Percentiles rank a stretch among this genome's conserved stretches.
Conservation (phyloP, 2,113 vertebrate genomes). For the Dicentrarchus labrax region DNA sequence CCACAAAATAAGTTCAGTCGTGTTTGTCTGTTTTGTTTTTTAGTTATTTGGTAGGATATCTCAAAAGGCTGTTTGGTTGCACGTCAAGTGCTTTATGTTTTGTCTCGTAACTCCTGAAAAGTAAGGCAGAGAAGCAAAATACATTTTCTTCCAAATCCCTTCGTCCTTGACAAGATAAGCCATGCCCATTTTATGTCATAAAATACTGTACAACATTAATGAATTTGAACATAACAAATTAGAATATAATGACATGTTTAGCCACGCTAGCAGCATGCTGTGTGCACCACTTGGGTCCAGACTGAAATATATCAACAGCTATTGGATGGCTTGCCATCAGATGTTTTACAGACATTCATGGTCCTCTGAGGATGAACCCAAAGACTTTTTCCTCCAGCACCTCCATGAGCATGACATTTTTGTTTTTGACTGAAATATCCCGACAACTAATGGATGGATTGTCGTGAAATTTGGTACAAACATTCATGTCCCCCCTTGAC, state of each 20-base stretch:
- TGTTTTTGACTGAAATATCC: background rate
- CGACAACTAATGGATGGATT: background rate
- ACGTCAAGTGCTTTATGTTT: background rate
- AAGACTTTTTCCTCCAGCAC: background rate
- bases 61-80: background rate
- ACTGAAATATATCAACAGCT: background rate
- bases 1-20: background rate
- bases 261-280: background rate
- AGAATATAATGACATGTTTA: background rate
- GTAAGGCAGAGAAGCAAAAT: background rate
- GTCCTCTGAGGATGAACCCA: background rate
- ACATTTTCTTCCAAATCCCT: background rate
- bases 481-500: background rate
- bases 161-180: background rate
- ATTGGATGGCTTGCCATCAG: background rate
- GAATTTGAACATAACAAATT: background rate
- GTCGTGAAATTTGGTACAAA: background rate
- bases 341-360: background rate
- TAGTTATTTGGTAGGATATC: background rate
- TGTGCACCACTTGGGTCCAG: background rate
- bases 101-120: background rate
- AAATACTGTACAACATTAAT: background rate
- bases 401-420: background rate
- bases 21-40: background rate
- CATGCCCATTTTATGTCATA: background rate